Evolutionary conservation across 2,888 invertebrate species (phyloP), one percentile per base, ranked within the genome.

Genomic region (Caenorhabditis sp.): DNA sequence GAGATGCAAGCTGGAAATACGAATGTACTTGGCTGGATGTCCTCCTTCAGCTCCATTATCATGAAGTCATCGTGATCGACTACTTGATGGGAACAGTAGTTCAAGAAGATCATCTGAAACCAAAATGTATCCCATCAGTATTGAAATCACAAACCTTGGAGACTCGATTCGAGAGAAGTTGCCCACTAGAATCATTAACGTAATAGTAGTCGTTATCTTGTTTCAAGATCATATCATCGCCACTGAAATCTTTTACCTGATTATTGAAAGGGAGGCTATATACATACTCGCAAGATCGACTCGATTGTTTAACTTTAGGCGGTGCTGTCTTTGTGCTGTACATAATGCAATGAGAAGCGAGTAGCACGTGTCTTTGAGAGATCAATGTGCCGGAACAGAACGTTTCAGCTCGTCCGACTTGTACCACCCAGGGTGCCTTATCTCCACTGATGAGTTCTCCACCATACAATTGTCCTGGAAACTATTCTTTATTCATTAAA

Each of bases 341-440:
- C 35, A 10, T 49, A 12, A 54, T 1, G 26, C 68, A 68, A 31
- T 68, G 68, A 22, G 54, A 26, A 26, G 68, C 68, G 1, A 26
- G 16, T 8, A 68, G 22, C 16, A 68, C 35, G 26, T 68, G 68
- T 14, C 68, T 19, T 0, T 54, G 26, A 8, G 68, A 68, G 12
- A 68, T 68, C 31, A 68, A 35, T 2, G 54, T 54, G 24, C 54
- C 68, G 8, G 68, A 68, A 31, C 68, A 68, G 0, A 16, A 0
- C n/a, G 12, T 7, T 1, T 14, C 19, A 4, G 3, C 2, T 26
- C 35, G 19, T 0, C 12, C 2, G 2, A 68, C 1, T 10, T 5
- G 14, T 8, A 68, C 51, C 10, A 51, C 7, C 66, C 66, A 68
- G 12, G 66, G 66, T n/a, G 49, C 51, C 10, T 6, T 1, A 22